Evolutionary conservation across 2,888 invertebrate species (phyloP), one percentile per base, ranked within the genome.

Genomic region (Drosophila kuntzei): DNA sequence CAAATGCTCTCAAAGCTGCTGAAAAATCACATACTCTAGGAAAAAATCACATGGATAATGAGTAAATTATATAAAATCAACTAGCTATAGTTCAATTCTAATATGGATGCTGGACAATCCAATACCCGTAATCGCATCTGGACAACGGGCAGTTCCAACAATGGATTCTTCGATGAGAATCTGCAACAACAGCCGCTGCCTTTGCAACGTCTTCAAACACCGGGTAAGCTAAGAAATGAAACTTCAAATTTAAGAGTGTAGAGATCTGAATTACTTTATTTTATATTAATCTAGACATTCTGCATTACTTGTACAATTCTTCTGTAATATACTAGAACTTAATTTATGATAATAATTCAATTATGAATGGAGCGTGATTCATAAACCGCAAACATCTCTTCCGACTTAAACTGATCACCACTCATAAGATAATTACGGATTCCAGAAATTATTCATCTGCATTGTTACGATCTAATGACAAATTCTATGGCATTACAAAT

Each of bases 71-170:
- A 41, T n/a, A 61, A 65, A 27, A 54, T 65, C 43, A 65, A 74
- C 39, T 64, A 65, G 44, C 8, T 47, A 46, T 12, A 43, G 51
- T 47, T 32, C 7, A 29, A 20, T 60, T 54, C 8, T n/a, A 71
- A 62, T 36, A 80, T 71, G 76, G 67, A 76, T 79, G 77, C 78
- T 66, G 77, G 67, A 71, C 73, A 73, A 46, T 27, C 70, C 14
- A 76, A 70, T 44, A 68, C 60, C 6, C 83, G 82, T 27, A 84
- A 85, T 59, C 80, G 70, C 34, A 71, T 90, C 50, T 90, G 90
- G 90, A 83, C 89, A 41, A 90, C 90, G 49, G 79, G 79, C 60
- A 69, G 57, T 41, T 22, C 34, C n/a, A 83, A 80, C 58, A 87
- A 88, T 73, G 90, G 89, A 34, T 90, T 80, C 67, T 60, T 85